Conservation (phyloP, 2,797 vertebrate species). For the Gymnoscopelus braueri region DNA sequence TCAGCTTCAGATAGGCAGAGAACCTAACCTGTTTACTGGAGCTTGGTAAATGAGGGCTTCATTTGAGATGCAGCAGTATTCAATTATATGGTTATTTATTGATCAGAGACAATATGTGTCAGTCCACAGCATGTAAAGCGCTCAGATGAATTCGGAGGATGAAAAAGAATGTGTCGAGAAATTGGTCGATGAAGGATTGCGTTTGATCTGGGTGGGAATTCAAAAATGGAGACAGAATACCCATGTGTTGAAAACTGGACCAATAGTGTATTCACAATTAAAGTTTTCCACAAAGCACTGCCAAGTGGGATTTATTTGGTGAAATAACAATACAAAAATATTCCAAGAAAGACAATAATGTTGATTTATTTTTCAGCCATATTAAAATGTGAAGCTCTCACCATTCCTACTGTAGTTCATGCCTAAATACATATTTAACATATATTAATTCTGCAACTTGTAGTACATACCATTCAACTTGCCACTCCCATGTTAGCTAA, state of each 20-base stretch:
- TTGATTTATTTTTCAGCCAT: neutral
- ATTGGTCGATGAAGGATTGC: conserved; percentile 81
- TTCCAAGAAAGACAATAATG: conserved; percentile 19
- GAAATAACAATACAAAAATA: conserved; percentile 45
- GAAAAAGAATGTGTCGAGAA: conserved; percentile 78
- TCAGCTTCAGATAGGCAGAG: conserved; percentile 80
- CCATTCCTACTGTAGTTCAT: too few species aligned
- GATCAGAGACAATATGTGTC: conserved; percentile 82
- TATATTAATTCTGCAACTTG: too few species aligned
- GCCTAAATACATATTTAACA: too few species aligned
- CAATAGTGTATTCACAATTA: conserved; percentile 71
- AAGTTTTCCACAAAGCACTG: conserved; percentile 67
- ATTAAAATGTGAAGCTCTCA: too few species aligned
- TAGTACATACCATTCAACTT: neutral
- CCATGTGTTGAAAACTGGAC: conserved; percentile 69
- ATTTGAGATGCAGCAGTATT: conserved; percentile 82
- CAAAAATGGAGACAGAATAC: conserved; percentile 74
- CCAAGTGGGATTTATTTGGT: conserved; percentile 58
- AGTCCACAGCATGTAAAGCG: conserved; percentile 73
- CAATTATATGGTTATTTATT: conserved; percentile 84
- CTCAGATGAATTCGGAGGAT: conserved; percentile 73
- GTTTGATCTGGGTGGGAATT: conserved; percentile 79
- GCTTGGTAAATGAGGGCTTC: conserved; percentile 83
- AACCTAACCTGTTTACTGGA: conserved; percentile 79
- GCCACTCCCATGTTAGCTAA: conserved; percentile 10